Base-by-base conservation (phyloP, 2,113 vertebrate species). In the Equus przewalskii region DNA sequence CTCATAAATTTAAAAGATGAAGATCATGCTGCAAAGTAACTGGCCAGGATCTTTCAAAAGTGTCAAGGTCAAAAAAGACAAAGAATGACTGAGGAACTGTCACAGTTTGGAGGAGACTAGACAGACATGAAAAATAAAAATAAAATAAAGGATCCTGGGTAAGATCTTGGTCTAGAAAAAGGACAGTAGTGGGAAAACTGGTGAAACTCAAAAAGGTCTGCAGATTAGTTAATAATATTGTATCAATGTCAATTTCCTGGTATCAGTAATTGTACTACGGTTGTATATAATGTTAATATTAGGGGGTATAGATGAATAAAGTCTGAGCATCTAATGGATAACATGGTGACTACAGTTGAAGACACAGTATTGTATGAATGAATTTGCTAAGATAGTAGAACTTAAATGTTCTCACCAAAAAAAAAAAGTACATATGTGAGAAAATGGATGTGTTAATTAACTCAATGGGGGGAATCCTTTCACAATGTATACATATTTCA, bases 41-140 rank as follows among this genome's bases (percentile, higher is more conserved):
- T 28, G 36, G 9, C 21, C 13, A 54, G 15, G n/a, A 62, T 22
- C 21, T 49, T 94, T 91, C 78, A 78, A 84, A 93, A 41, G 2
- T n/a, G 22, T 46, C 62, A 72, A 81, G 15, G 13, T 91, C 28
- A 84, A 49, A 33, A 85, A 26, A 72, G 41, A 85, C 13, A 87
- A 94, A 67, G 30, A 70, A 28, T 33, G 6, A 92, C 22, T 0
- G 18, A 88, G 13, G 41, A 76, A 82, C 3, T 49, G 4, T 58
- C 51, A 41, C 44, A 91, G 14, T 58, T 24, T 69, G 14, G 9
- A 65, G 28, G 64, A 76, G 22, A 84, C 12, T 41, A 83, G 6
- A 97, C 30, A 67, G 1, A 88, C n/a, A 84, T 24, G 16, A 95
- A 96, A 95, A 92, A 49, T 41, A 76, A 96, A 95, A 96, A 79